phyloP scores from a whole-genome alignment of 2,113 vertebrate genomes.

The Leptobrachium leishanense region DNA sequence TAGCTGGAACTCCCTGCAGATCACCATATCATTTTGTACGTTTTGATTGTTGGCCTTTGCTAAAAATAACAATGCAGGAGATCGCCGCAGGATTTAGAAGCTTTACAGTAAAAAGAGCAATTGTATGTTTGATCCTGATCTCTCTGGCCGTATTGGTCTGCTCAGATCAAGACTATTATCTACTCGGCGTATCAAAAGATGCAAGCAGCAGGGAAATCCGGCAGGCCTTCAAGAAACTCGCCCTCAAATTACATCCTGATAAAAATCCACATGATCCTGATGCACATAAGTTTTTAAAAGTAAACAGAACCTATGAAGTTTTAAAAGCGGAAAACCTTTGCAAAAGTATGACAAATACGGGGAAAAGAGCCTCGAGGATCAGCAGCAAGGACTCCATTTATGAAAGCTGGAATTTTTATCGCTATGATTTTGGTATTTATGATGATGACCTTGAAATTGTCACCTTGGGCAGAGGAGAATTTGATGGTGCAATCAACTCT shows the following conservation, averaged over 20 bases:
- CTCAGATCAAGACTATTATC: constrained; percentile 84
- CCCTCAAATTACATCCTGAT: constrained; percentile 95
- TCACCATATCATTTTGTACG: background rate
- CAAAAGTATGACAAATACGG: constrained; percentile 98
- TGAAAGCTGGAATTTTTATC: constrained; percentile 95
- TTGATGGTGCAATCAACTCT: constrained; percentile 91
- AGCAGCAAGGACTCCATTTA: constrained; percentile 84
- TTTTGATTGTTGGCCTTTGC: constrained; percentile 33
- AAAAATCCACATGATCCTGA: constrained; percentile 93
- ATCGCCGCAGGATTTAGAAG: constrained; percentile 52
- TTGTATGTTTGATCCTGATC: constrained; percentile 59
- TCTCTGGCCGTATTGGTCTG: constrained; percentile 63
- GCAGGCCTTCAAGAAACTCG: constrained; percentile 94
- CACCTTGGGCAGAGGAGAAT: constrained; percentile 92
- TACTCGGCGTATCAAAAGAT: constrained; percentile 85
- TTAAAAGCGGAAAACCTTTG: constrained; percentile 94
- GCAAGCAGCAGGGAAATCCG: constrained; percentile 91
- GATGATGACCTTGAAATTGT: constrained; percentile 95
- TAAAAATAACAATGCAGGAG: constrained; percentile 56
- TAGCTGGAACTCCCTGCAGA: background rate
- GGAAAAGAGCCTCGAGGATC: constrained; percentile 90
- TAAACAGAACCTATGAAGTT: constrained; percentile 95
- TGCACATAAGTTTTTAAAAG: constrained; percentile 91
- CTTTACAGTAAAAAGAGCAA: constrained; percentile 55
- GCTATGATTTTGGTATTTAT: constrained; percentile 98